A percentile compares a stretch with the other conserved stretches of the same genome.
phyloP scores from a whole-genome alignment of 2,888 invertebrate genomes.

The Rhorus exstirpatorius region DNA sequence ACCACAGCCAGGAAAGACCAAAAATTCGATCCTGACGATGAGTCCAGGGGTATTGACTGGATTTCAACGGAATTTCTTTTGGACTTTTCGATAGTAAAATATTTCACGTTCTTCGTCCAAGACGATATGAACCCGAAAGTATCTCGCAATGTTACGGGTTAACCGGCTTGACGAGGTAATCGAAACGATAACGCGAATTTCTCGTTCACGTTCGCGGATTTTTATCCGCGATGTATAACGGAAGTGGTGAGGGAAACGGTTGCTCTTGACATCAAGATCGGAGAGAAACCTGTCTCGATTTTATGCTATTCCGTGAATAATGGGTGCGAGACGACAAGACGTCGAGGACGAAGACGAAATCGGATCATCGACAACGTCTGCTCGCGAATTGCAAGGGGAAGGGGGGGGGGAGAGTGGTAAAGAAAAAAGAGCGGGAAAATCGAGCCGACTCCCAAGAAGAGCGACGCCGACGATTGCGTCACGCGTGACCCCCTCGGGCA shows the following conservation, averaged over 20 bases:
- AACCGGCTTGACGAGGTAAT: slow-evolving; percentile 43
- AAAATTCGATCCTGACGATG: no score
- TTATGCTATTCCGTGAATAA: slow-evolving; percentile 71
- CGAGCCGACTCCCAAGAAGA: slow-evolving; percentile 63
- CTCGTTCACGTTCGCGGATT: slow-evolving; percentile 14
- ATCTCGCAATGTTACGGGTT: neutral
- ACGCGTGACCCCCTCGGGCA: slow-evolving; percentile 83
- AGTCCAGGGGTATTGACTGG: no score
- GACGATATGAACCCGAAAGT: neutral
- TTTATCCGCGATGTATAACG: slow-evolving; percentile 52
- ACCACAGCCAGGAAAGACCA: no score
- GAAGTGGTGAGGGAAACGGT: slow-evolving; percentile 21
- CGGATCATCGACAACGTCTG: slow-evolving; percentile 76
- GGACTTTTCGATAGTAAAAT: neutral
- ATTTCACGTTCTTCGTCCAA: neutral
- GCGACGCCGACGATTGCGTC: slow-evolving; percentile 78
- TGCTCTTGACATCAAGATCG: slow-evolving; percentile 26
- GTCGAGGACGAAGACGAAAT: slow-evolving; percentile 76
- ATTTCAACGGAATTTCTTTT: no score
- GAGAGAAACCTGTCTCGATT: slow-evolving; percentile 37
- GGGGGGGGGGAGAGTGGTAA: neutral
- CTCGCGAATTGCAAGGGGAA: slow-evolving; percentile 4
- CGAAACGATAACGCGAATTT: slow-evolving; percentile 51
- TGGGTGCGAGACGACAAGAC: slow-evolving; percentile 68
- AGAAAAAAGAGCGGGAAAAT: slow-evolving; percentile 50